Evolutionary conservation across 2,113 vertebrate species (phyloP), one percentile per base, ranked within the genome.

Genomic region (Hydropotes inermis): DNA sequence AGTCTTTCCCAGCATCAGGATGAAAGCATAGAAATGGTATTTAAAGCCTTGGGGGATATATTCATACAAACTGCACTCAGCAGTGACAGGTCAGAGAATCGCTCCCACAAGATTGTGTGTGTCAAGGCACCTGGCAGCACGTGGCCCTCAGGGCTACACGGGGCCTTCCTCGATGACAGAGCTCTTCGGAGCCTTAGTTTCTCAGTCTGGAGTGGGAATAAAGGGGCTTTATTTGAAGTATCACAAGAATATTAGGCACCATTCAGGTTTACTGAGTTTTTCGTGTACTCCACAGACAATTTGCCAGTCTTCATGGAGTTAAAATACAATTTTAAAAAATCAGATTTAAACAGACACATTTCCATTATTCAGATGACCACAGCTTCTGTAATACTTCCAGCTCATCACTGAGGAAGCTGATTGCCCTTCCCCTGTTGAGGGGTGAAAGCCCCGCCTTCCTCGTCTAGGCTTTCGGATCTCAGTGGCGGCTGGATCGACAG

Each of bases 71-170:
- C 13, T 4, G 28, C 14, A 12, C 50, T 61, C 19, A 16, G 23
- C 47, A 43, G 67, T 27, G 45, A 64, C 25, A 39, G n/a, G 58
- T 1, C 47, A 36, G 76, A 76, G 28, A 52, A 1, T 2, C 2
- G 1, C 84, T n/a, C 50, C 87, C 9, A 2, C 2, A 3, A 17
- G 2, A 27, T 5, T 21, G 2, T 33, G 5, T 7, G 21, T 43
- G 39, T 15, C 3, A 23, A 84, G 39, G 84, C 27, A 6, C 7
- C 28, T 8, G 17, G 47, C 64, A 67, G 94, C 25, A 2, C 2
- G 7, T 10, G 9, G 1, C 54, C 70, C 55, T 8, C 30, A 23
- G 1, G 1, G 25, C 36, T 54, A 27, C 45, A 4, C 45, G 30
- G 23, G 25, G 52, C 54, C 30, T 58, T 30, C 36, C 54, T 55